Evolutionary conservation across 2,113 vertebrate species (phyloP), one percentile per base, ranked within the genome.

Genomic region (Formicarius rufipectus): DNA sequence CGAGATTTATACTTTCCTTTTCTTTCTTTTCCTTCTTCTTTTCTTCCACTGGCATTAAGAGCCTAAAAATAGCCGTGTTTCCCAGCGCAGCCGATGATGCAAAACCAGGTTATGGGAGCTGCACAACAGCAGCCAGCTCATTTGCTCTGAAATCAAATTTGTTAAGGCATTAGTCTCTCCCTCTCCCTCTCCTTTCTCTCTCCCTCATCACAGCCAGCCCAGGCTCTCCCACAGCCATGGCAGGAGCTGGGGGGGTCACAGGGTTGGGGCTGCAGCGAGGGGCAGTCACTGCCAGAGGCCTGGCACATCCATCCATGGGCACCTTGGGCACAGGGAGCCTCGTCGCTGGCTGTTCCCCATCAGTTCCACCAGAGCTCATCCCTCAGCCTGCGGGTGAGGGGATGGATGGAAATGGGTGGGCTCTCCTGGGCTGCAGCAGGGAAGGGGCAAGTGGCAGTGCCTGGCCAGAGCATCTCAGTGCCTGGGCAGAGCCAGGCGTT

Each of bases 81-180:
- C 64, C 79, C 82, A 84, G n/a, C 47, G 35, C 66, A 47, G 81
- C 28, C 5, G 0, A 60, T 39, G 68, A 68, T 35, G 69, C 47
- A 89, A 89, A 89, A 90, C 47, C 87, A 87, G 90, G 85, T 85
- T 93, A 93, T 71, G 30, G 12, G 22, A 31, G 81, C 79, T 0
- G 2, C 25, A 5, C 88, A 90, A 52, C 25, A 52, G 91, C 82
- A 73, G 68, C 89, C 87, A 39, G 50, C 79, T 78, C 30, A 2
- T 90, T 95, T 74, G 63, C 95, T 82, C 94, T 73, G 79, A 87
- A 93, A 94, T 88, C 88, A 79, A 66, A 95, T 93, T 67, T 84
- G 90, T 90, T 75, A 69, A 75, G 73, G 81, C 86, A 63, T 73
- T 44, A 88, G 67, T 23, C 78, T 83, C 75, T 28, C 52, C 31